Evolutionary conservation across 1,140 invertebrate genomes (phyloP).

Genomic region (Heterodera carotae): DNA sequence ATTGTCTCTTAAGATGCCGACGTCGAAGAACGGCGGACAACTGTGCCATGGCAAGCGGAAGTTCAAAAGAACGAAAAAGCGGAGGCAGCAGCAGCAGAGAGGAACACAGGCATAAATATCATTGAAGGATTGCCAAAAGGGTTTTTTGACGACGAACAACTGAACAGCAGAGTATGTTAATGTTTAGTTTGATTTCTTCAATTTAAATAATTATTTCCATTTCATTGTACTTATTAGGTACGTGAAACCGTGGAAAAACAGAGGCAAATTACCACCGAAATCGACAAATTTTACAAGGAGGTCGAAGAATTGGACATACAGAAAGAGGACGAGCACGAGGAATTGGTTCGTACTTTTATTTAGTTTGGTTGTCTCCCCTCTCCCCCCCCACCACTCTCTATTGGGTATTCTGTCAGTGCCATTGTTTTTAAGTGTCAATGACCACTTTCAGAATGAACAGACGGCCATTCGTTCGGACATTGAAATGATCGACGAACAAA

Average conservation of each 20-base stretch:
- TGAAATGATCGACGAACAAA: slow-evolving; percentile 40
- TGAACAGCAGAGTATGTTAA: slow-evolving; percentile 37
- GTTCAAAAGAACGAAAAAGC: slow-evolving; percentile 4
- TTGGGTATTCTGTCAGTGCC: too few species aligned
- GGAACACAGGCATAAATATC: slow-evolving; percentile 16
- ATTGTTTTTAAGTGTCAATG: too few species aligned
- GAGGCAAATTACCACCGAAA: slow-evolving; percentile 31
- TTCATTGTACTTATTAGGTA: slow-evolving; percentile 35
- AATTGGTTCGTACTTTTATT: slow-evolving; percentile 22
- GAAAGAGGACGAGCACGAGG: slow-evolving; percentile 42
- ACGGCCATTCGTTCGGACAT: slow-evolving; percentile 25
- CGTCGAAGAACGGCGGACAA: background rate
- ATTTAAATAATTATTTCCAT: too few species aligned
- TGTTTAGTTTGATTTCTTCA: slow-evolving; percentile 13
- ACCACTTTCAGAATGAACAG: slow-evolving; percentile 22
- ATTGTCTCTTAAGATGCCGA: slow-evolving; percentile 17
- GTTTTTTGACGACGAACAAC: slow-evolving; percentile 35
- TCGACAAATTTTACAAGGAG: slow-evolving; percentile 43
- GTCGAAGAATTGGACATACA: slow-evolving; percentile 37
- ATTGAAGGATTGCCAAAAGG: slow-evolving; percentile 38
- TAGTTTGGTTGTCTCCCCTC: too few species aligned
- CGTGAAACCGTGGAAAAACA: slow-evolving; percentile 38
- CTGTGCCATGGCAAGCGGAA: slow-evolving; percentile 31
- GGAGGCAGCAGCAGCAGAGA: background rate
- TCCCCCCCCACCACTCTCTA: too few species aligned